These are phyloP conservation scores for Paramormyrops kingsleyae DNA, from an alignment of 2,113 vertebrate genomes.

Conservation along the genomic window DNA sequence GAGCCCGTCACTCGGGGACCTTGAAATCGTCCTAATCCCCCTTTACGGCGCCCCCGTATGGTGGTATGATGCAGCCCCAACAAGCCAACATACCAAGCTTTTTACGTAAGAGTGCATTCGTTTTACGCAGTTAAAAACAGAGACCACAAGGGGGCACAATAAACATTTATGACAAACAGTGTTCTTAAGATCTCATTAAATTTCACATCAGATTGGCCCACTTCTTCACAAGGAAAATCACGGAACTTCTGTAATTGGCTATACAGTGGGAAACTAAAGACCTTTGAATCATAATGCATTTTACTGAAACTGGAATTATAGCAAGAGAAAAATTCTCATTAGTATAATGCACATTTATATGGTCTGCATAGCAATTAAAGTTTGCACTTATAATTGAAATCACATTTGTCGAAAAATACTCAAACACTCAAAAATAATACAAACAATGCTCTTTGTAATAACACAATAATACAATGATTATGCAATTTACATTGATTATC, in stretches of 20 bases:
- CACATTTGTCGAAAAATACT: not conserved
- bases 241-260: not conserved
- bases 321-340: not conserved
- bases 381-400: not conserved
- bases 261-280: not conserved
- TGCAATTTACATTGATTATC: no score
- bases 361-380: not conserved
- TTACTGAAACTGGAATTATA: not conserved
- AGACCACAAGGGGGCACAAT: not conserved
- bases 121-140: not conserved
- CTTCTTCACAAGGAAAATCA: not conserved
- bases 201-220: not conserved
- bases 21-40: not conserved
- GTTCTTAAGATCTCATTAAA: not conserved
- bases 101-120: not conserved
- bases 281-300: not conserved
- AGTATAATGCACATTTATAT: not conserved
- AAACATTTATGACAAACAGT: not conserved
- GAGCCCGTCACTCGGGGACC: not conserved
- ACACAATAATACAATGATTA: not conserved
- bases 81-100: not conserved
- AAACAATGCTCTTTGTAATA: not conserved
- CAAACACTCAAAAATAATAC: not conserved
- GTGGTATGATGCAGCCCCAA: not conserved
- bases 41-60: not conserved